Evolutionary conservation across 1,140 invertebrate genomes (phyloP).

Genomic region (Varroa destructor): DNA sequence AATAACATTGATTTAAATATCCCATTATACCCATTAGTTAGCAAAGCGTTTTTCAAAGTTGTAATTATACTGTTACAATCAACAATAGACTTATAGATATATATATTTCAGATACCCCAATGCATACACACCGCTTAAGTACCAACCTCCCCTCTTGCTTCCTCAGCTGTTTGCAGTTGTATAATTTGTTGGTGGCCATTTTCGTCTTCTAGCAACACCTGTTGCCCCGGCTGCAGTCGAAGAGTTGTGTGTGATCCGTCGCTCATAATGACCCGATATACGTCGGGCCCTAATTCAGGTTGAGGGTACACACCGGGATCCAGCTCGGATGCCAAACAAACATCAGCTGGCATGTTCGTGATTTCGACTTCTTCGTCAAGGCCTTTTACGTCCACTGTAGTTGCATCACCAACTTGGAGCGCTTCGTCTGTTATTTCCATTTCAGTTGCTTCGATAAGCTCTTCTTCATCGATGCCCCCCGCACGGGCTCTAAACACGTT

Average conservation of each 20-base stretch:
- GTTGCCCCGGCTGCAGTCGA: neutral
- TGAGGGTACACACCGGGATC: conserved; percentile 7
- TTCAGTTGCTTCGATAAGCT: neutral
- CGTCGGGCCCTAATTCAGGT: neutral
- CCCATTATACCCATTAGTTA: too few species aligned
- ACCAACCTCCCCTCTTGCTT: too few species aligned
- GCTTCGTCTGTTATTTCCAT: conserved; percentile 15
- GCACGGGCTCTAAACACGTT: too few species aligned
- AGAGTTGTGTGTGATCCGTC: conserved; percentile 7
- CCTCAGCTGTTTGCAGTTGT: conserved; percentile 1
- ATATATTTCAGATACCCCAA: too few species aligned
- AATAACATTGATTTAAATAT: too few species aligned
- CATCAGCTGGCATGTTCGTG: neutral
- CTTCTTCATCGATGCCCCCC: neutral
- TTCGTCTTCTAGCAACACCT: conserved; percentile 11
- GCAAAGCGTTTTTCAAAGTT: too few species aligned
- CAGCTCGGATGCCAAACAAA: too few species aligned
- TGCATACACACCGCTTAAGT: too few species aligned
- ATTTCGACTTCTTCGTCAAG: conserved; percentile 20
- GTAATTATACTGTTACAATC: too few species aligned
- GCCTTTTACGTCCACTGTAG: conserved; percentile 5
- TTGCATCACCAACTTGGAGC: neutral
- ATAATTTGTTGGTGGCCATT: conserved; percentile 18
- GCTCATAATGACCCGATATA: neutral
- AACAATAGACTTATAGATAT: too few species aligned